phyloP scores from a whole-genome alignment of 2,888 invertebrate genomes.

The Hoplodrina blanda region DNA sequence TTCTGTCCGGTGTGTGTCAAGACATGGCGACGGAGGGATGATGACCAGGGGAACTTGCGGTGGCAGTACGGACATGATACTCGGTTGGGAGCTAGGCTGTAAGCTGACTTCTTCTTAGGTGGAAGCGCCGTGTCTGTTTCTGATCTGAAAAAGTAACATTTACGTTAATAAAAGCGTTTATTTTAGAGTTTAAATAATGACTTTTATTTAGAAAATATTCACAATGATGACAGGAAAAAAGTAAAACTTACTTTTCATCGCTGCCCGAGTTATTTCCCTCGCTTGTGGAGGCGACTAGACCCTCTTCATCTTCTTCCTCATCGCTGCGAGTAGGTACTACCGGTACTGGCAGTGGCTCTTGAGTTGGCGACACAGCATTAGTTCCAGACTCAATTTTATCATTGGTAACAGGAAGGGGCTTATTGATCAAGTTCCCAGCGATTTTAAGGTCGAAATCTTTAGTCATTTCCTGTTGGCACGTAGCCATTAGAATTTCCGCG shows the following conservation, averaged over 20 bases:
- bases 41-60: slow-evolving; percentile 99
- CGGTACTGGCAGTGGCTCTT: slow-evolving; percentile 96
- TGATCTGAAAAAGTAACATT: slow-evolving; percentile 87
- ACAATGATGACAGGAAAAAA: too few relatives aligned
- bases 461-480: slow-evolving; percentile 83
- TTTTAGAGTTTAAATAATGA: not conserved
- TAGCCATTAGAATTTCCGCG: slow-evolving; percentile 90
- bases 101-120: slow-evolving; percentile 97
- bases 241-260: slow-evolving; percentile 93
- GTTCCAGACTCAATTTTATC: slow-evolving; percentile 86
- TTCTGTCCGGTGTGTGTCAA: slow-evolving; percentile 99
- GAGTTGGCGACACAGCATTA: slow-evolving; percentile 79
- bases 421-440: slow-evolving; percentile 90
- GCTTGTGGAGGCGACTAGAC: slow-evolving; percentile 95
- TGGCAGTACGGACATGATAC: slow-evolving; percentile 98
- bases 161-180: slow-evolving; percentile 4
- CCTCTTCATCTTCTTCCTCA: slow-evolving; percentile 94
- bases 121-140: slow-evolving; percentile 91
- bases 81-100: slow-evolving; percentile 98
- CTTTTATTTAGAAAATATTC: not conserved
- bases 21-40: slow-evolving; percentile 98
- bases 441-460: slow-evolving; percentile 90
- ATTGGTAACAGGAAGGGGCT: slow-evolving; percentile 78
- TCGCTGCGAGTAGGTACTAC: slow-evolving; percentile 88
- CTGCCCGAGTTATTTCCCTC: slow-evolving; percentile 96